These are phyloP conservation scores for Frankliniella fusca DNA, from an alignment of 2,888 invertebrate genomes.

Conservation along the genomic window DNA sequence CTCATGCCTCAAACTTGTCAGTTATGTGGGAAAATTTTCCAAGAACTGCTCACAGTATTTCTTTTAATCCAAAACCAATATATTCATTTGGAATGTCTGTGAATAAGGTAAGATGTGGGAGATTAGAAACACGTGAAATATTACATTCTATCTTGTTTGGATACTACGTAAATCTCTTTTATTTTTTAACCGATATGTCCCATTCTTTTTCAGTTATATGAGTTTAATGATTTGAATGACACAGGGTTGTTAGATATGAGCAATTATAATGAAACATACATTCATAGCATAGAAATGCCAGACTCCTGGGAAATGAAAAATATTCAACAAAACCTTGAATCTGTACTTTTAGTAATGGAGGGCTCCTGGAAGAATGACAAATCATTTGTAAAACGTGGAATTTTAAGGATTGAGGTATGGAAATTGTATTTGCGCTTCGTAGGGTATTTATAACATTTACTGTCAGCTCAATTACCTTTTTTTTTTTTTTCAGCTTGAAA, in stretches of 20 bases:
- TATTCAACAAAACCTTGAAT: conserved; percentile 42
- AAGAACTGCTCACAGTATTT: conserved; percentile 45
- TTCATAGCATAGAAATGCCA: conserved; percentile 45
- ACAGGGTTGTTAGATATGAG: conserved; percentile 47
- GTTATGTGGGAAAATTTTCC: conserved; percentile 52
- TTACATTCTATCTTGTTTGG: conserved; percentile 29
- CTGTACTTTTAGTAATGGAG: conserved; percentile 46
- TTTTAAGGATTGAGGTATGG: conserved; percentile 44
- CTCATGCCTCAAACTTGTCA: conserved; percentile 49
- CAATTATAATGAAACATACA: conserved; percentile 43
- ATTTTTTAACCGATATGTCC: background rate
- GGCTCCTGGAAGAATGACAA: conserved; percentile 33
- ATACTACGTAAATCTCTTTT: background rate
- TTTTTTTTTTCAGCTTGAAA: conserved; percentile 52
- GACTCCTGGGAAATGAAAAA: conserved; percentile 48
- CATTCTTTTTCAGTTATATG: conserved; percentile 51
- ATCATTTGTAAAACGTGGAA: conserved; percentile 40
- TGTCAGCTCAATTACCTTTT: background rate
- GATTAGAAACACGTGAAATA: background rate
- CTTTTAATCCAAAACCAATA: conserved; percentile 49
- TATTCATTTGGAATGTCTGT: conserved; percentile 60
- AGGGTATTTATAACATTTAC: background rate
- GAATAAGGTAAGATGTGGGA: conserved; percentile 53
- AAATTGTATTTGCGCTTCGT: background rate
- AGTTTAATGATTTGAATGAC: conserved; percentile 58